Base-by-base conservation (phyloP, 92 coral and sea anemone species). In the Plumapathes pennacea region DNA sequence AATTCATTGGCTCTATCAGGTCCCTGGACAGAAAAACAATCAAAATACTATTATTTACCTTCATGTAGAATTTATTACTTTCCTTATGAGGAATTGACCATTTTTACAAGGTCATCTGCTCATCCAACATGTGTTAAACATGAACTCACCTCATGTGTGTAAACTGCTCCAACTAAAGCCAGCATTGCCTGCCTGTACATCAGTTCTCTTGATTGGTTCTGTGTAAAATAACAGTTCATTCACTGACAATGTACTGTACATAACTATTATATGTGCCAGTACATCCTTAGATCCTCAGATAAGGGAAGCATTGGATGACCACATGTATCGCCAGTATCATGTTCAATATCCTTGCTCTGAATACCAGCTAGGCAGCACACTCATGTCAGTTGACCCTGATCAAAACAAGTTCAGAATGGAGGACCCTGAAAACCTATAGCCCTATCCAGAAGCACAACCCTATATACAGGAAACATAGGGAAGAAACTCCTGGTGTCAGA, bases 101-200 rank as follows among this genome's bases (percentile, higher is more conserved):
- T 36, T n/a, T 57, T 7, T 27, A 21, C 30, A 3, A 26, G n/a
- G n/a, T 31, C 45, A 40, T 18, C 31, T 23, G 29, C 10, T 10
- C 39, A 60, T 11, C 1, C n/a, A n/a, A n/a, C n/a, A n/a, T n/a
- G n/a, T n/a, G n/a, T n/a, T n/a, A n/a, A n/a, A n/a, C 2, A 4
- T 22, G 4, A 2, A 67, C 39, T 38, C 38, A 90, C 97, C 90
- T 90, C 88, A 46, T 82, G 62, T 37, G 67, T 65, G 47, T 90
- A 86, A 7, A 90, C 64, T 45, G 86, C 80, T 32, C 90, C 97
- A 22, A 90, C 76, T 28, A 90, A 27, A 18, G 97, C 90, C 54
- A 90, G 54, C 50, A 90, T 46, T 21, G 90, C 67, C 49, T 90
- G 92, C 14, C 66, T 36, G 63, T 61, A 36, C 73, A 74, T 69